Percentiles rank a stretch among this genome's conserved stretches.
Conservation (phyloP, 2,888 invertebrate genomes). For the Tetramorium bicarinatum region DNA sequence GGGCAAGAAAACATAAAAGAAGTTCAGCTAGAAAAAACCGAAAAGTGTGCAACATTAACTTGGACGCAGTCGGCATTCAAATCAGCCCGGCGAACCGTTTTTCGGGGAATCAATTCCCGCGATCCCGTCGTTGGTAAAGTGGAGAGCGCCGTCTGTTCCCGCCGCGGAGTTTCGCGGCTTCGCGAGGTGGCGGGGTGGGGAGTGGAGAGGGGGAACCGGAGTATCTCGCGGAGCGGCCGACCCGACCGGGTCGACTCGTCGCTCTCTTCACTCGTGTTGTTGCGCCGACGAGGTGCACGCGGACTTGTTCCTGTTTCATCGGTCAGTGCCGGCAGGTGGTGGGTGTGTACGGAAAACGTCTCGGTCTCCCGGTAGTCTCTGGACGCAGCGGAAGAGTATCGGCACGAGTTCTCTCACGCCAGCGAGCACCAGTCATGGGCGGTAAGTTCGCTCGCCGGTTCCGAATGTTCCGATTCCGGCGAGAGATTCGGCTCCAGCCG, state of each 20-base stretch:
- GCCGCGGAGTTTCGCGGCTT: not conserved
- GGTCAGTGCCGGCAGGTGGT: conserved; percentile 76
- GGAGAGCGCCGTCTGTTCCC: not conserved
- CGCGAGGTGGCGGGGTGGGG: conserved; percentile 3
- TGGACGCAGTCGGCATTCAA: not conserved
- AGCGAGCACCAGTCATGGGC: conserved; percentile 77
- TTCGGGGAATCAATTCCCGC: not conserved
- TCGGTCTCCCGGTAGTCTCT: conserved; percentile 35
- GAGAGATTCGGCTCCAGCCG: not conserved
- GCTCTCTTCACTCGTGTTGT: conserved; percentile 79
- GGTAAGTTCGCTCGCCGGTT: conserved; percentile 76
- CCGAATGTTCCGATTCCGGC: not conserved
- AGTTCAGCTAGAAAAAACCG: not conserved
- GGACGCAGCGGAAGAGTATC: conserved; percentile 43
- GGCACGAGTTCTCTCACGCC: conserved; percentile 37
- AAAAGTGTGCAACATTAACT: not conserved
- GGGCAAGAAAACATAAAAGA: not conserved
- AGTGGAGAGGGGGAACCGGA: conserved; percentile 11
- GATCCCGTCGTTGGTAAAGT: conserved; percentile 25
- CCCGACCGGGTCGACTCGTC: not conserved
- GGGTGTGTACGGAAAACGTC: conserved; percentile 72
- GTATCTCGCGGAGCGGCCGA: conserved; percentile 20
- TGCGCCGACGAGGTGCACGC: conserved; percentile 76
- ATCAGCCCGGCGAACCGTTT: not conserved
- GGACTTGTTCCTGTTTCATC: conserved; percentile 62